A percentile compares a stretch with the other conserved stretches of the same genome.
phyloP scores from a whole-genome alignment of 2,113 vertebrate species.

The Xyrauchen texanus region DNA sequence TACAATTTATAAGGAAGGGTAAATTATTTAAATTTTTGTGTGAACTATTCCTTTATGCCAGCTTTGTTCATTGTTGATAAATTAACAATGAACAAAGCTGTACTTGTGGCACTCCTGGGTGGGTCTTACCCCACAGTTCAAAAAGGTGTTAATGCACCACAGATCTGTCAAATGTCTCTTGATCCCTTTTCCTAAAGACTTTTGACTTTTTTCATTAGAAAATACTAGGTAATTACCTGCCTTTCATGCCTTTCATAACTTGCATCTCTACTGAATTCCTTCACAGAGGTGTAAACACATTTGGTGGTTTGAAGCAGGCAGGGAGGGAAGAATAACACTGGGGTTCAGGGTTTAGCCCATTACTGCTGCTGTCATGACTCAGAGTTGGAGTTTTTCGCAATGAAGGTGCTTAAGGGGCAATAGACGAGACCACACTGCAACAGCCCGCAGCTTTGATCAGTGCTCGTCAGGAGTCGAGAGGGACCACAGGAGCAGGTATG shows the following conservation, averaged over 20 bases:
- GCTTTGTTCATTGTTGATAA: conserved; percentile 24
- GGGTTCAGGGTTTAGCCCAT: conserved; percentile 69
- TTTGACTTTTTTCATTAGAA: conserved; percentile 65
- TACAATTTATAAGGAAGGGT: no score
- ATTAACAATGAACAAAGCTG: conserved; percentile 52
- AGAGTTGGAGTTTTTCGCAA: conserved; percentile 49
- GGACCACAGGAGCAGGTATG: conserved; percentile 63
- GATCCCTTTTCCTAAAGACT: conserved; percentile 57
- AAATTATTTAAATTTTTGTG: no score
- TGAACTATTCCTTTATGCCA: neutral
- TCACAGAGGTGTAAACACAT: conserved; percentile 66
- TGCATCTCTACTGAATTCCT: conserved; percentile 64
- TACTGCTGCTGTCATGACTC: conserved; percentile 65
- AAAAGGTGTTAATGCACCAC: conserved; percentile 48
- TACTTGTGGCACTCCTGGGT: conserved; percentile 22
- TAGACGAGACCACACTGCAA: conserved; percentile 72
- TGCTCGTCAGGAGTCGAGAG: conserved; percentile 61
- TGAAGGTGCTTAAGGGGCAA: conserved; percentile 66
- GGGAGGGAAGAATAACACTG: conserved; percentile 51
- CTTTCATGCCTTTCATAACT: conserved; percentile 66
- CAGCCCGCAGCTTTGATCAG: conserved; percentile 70
- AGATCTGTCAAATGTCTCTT: conserved; percentile 45
- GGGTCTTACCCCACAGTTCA: conserved; percentile 21
- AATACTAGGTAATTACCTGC: conserved; percentile 72
- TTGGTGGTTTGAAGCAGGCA: conserved; percentile 54